Evolutionary conservation across 2,797 vertebrate genomes (phyloP).

Genomic region (Periparus ater): DNA sequence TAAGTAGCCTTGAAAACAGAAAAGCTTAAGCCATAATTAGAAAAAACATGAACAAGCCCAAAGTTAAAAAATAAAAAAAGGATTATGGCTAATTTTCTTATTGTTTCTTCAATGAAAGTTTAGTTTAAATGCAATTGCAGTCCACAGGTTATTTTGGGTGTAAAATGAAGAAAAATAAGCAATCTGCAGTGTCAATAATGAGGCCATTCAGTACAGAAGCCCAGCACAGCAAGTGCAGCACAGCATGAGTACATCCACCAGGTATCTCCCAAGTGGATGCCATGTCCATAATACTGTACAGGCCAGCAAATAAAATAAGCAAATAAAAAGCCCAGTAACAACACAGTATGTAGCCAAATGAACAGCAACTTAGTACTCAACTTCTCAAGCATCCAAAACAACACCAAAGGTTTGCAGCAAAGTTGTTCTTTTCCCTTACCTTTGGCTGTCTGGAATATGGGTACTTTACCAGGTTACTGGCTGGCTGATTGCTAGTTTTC

Average conservation of each 20-base stretch:
- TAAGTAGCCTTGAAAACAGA: background rate
- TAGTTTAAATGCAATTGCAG: background rate
- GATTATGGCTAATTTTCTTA: background rate
- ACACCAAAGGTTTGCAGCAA: conserved; percentile 42
- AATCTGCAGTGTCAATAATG: background rate
- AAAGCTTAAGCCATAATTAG: background rate
- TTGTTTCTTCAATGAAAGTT: background rate
- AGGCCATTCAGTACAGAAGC: background rate
- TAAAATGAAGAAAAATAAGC: background rate
- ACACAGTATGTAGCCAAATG: conserved; percentile 26
- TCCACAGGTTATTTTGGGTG: background rate
- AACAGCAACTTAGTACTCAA: conserved; percentile 26
- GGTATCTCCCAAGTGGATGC: background rate
- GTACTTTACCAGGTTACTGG: conserved; percentile 45
- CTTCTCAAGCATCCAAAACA: conserved; percentile 40
- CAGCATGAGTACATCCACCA: background rate
- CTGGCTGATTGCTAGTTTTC: conserved; percentile 55
- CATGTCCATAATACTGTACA: background rate
- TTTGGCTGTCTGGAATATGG: conserved; percentile 44
- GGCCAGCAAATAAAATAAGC: conserved; percentile 54
- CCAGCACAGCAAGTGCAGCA: conserved; percentile 21
- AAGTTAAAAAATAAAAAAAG: background rate
- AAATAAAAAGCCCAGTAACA: background rate
- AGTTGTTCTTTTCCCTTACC: conserved; percentile 46
- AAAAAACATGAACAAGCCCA: background rate